Conservation (phyloP, 2,888 invertebrate genomes). For the Leistus spinibarbis region DNA sequence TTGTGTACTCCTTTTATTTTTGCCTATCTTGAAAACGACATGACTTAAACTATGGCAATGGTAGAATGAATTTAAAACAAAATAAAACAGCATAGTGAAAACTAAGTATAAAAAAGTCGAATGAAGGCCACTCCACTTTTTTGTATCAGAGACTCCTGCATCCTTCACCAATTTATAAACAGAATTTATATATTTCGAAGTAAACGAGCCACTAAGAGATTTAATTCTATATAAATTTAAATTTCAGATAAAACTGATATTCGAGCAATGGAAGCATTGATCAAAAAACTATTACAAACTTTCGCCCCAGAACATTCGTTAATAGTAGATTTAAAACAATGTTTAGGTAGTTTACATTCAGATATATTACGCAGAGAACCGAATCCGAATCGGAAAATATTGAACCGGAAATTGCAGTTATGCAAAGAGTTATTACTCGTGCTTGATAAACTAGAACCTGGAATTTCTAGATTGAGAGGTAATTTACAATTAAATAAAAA, state of each 20-base stretch:
- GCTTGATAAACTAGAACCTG: conserved; percentile 71
- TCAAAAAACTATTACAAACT: conserved; percentile 61
- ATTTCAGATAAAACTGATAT: conserved; percentile 59
- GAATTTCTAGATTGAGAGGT: conserved; percentile 73
- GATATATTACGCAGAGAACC: conserved; percentile 46
- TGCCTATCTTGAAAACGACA: too few relatives aligned
- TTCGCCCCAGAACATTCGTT: conserved; percentile 72
- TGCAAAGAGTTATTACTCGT: conserved; percentile 70
- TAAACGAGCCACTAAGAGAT: too few relatives aligned
- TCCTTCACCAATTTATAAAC: too few relatives aligned
- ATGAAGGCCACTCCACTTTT: too few relatives aligned
- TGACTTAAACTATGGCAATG: too few relatives aligned
- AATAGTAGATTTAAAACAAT: conserved; percentile 72
- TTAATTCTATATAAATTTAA: conserved; percentile 33
- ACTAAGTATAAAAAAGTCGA: too few relatives aligned
- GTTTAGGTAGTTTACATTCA: conserved; percentile 63
- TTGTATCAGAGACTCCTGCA: neutral
- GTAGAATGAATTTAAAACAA: too few relatives aligned
- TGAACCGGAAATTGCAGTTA: conserved; percentile 68
- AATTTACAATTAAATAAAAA: too few relatives aligned
- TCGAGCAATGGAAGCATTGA: conserved; percentile 54
- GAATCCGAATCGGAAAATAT: conserved; percentile 58
- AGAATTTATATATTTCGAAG: too few relatives aligned
- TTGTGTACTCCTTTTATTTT: too few relatives aligned
- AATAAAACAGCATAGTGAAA: neutral